Conservation (phyloP, 2,113 vertebrate species). For the Aspiorhynchus laticeps region DNA sequence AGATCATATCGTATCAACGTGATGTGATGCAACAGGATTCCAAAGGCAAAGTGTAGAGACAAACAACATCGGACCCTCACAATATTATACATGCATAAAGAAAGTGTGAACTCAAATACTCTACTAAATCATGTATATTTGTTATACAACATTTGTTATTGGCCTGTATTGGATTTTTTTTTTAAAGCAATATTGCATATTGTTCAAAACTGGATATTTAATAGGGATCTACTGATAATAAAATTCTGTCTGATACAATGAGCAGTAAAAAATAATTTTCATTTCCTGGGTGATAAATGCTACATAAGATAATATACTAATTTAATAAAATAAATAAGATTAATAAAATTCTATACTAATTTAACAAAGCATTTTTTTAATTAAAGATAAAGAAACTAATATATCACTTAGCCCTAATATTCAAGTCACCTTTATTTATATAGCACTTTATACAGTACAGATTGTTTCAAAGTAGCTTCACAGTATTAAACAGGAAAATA, state of each 20-base stretch:
- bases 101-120: not conserved
- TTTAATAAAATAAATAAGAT: too few relatives aligned
- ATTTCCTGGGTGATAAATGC: not conserved
- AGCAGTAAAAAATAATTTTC: not conserved
- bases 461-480: too few relatives aligned
- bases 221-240: not conserved
- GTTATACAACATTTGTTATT: not conserved
- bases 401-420: too few relatives aligned
- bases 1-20: not conserved
- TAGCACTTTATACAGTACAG: too few relatives aligned
- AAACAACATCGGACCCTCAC: conserved; percentile 15
- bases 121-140: not conserved
- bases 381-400: too few relatives aligned
- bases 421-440: too few relatives aligned
- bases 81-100: not conserved
- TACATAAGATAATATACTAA: not conserved
- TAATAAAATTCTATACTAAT: too few relatives aligned
- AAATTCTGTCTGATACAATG: not conserved
- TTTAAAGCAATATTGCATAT: not conserved
- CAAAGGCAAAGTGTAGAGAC: conserved; percentile 4
- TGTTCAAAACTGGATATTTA: not conserved
- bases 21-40: conserved; percentile 44
- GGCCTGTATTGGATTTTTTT: not conserved
- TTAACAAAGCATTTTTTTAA: too few relatives aligned
- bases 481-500: too few relatives aligned